A percentile compares a stretch with the other conserved stretches of the same genome.
These are phyloP conservation scores for Chymomyza costata DNA, from an alignment of 1,140 invertebrate genomes.

Conservation along the genomic window DNA sequence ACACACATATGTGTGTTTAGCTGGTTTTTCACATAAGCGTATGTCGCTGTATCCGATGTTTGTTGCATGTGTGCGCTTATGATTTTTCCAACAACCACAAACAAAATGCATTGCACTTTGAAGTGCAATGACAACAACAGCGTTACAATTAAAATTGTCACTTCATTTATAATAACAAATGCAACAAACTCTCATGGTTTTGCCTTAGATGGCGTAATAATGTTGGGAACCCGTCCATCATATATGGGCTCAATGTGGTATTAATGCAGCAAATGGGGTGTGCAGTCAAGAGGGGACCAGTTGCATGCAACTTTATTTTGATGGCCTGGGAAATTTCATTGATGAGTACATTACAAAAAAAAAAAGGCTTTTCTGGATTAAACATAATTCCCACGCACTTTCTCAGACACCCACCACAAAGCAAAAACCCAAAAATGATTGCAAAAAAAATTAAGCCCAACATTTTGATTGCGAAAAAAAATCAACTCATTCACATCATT, in stretches of 20 bases:
- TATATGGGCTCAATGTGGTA: constrained; percentile 44
- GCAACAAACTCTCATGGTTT: too few species aligned
- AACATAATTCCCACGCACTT: constrained; percentile 59
- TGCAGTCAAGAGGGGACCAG: constrained; percentile 16
- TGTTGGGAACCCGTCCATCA: constrained; percentile 2
- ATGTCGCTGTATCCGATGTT: too few species aligned
- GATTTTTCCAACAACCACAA: constrained; percentile 35
- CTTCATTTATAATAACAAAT: too few species aligned
- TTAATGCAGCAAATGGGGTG: constrained; percentile 31
- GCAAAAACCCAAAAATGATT: neutral
- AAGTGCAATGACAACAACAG: constrained; percentile 29
- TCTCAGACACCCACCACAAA: constrained; percentile 11
- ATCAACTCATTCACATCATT: constrained; percentile 27
- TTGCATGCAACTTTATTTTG: too few species aligned
- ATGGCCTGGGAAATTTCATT: constrained; percentile 67
- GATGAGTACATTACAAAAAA: constrained; percentile 35
- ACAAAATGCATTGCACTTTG: constrained; percentile 30
- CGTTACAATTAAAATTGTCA: constrained; percentile 64
- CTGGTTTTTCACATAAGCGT: constrained; percentile 61
- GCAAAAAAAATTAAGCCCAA: constrained; percentile 10
- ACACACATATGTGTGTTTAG: constrained; percentile 52
- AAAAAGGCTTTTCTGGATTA: constrained; percentile 4
- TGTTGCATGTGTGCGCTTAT: constrained; percentile 38
- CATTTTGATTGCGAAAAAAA: constrained; percentile 6
- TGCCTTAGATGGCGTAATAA: constrained; percentile 53